Conservation (phyloP, 2,888 invertebrate species). For the Meteorus colon region DNA sequence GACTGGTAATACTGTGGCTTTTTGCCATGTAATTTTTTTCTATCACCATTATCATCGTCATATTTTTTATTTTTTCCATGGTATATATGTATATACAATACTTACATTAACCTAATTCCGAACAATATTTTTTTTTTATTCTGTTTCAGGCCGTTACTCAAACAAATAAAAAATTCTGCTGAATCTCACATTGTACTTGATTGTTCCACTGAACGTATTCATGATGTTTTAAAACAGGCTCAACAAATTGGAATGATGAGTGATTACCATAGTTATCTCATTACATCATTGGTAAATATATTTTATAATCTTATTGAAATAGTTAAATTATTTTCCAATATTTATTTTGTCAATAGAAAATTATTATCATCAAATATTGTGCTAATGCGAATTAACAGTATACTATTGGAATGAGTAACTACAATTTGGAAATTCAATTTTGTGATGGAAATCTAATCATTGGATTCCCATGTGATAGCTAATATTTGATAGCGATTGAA, state of each 20-base stretch:
- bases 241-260: constrained; percentile 98
- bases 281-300: constrained; percentile 87
- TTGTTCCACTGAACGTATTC: constrained; percentile 83
- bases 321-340: neutral
- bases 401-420: too few relatives aligned
- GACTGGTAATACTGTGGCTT: neutral
- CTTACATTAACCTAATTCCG: constrained; percentile 18
- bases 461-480: too few relatives aligned
- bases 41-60: neutral
- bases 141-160: constrained; percentile 84
- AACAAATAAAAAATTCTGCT: constrained; percentile 93
- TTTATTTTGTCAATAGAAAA: neutral
- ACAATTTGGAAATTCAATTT: too few relatives aligned
- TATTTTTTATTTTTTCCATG: constrained; percentile 3
- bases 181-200: constrained; percentile 94
- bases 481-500: too few relatives aligned
- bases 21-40: neutral
- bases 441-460: too few relatives aligned
- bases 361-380: neutral
- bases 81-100: neutral
- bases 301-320: constrained; percentile 16
- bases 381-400: too few relatives aligned
- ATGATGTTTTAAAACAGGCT: constrained; percentile 91
- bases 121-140: constrained; percentile 31
- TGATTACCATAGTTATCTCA: constrained; percentile 94